phyloP scores from a whole-genome alignment of 2,113 vertebrate species.

The Alouatta palliata region DNA sequence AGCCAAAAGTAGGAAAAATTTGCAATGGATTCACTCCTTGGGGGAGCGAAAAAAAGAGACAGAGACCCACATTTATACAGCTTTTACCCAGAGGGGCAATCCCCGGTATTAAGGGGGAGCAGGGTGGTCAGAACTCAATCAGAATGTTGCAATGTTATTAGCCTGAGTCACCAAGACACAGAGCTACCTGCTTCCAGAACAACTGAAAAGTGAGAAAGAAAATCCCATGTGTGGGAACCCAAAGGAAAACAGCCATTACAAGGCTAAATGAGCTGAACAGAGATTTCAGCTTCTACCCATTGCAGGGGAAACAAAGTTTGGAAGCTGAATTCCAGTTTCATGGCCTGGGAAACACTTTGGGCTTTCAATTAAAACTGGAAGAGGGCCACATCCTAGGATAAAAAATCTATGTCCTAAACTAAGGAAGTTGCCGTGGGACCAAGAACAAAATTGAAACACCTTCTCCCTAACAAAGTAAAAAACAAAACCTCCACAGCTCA shows the following conservation, averaged over 20 bases:
- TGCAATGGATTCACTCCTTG: background rate
- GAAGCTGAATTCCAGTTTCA: constrained; percentile 9
- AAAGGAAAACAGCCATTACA: constrained; percentile 21
- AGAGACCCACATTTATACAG: background rate
- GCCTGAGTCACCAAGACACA: background rate
- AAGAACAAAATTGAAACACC: background rate
- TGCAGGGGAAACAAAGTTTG: background rate
- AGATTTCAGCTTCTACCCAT: background rate
- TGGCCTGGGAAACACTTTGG: background rate
- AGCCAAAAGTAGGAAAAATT: background rate
- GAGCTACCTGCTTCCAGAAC: background rate
- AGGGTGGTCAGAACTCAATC: background rate
- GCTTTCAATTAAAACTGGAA: constrained; percentile 45
- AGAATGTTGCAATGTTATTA: background rate
- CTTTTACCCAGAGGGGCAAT: background rate
- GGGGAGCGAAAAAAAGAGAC: background rate
- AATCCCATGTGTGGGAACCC: background rate
- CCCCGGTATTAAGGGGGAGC: background rate
- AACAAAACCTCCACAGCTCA: background rate
- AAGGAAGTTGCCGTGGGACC: background rate
- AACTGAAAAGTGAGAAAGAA: constrained; percentile 39
- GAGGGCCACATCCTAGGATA: background rate
- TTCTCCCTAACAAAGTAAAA: background rate
- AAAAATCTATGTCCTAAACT: background rate
- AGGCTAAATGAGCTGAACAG: constrained; percentile 38